Conservation (phyloP, 2,888 invertebrate genomes). For the Lamellibrachia satsuma region DNA sequence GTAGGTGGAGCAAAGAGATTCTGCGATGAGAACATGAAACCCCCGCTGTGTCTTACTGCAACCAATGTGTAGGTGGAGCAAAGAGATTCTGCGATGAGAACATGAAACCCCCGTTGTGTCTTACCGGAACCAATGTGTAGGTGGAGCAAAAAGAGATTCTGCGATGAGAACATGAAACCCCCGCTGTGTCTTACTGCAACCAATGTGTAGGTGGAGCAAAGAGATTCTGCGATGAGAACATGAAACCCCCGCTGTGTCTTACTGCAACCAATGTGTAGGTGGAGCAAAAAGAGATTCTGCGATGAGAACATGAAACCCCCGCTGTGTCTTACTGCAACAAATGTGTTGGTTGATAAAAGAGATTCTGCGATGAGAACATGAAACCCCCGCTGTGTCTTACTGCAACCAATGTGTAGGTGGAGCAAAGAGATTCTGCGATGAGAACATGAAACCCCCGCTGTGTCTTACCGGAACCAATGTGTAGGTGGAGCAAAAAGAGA, state of each 20-base stretch:
- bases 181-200: background rate
- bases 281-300: background rate
- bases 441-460: too few relatives aligned
- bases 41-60: background rate
- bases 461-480: background rate
- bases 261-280: too few relatives aligned
- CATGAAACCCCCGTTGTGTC: too few relatives aligned
- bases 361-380: background rate
- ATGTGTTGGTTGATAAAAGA: background rate
- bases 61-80: background rate
- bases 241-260: too few relatives aligned
- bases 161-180: too few relatives aligned
- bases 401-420: too few relatives aligned
- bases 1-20: background rate
- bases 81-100: background rate
- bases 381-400: too few relatives aligned
- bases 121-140: too few relatives aligned
- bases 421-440: background rate
- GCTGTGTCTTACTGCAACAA: background rate
- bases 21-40: too few relatives aligned
- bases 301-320: too few relatives aligned
- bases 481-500: background rate
- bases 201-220: background rate
- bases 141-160: background rate
- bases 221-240: background rate